Base-by-base conservation (phyloP, 2,797 vertebrate species). In the Podargus strigoides region DNA sequence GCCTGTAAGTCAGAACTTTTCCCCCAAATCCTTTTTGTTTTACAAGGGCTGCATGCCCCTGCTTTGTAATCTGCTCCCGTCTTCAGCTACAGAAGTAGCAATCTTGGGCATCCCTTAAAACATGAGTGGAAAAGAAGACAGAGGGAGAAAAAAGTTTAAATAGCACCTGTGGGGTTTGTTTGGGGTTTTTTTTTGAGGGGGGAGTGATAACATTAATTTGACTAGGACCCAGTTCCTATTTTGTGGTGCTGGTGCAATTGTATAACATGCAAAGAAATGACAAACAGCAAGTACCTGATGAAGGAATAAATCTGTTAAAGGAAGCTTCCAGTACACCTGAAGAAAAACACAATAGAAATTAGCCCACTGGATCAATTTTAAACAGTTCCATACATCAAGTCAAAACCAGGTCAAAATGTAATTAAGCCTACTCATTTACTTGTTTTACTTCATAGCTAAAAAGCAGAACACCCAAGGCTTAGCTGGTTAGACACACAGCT, bases 271-370 rank as follows among this genome's bases (percentile, higher is more conserved):
- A 42, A 58, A 8, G 20, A 53, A 6, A 39, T 73, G 34, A 47
- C 2, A 70, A 90, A 69, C 5, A 53, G 27, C 32, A 80, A 80
- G 20, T 96, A 98, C 98, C 98, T 96, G 97, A 96, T 63, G 97
- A 93, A 64, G 97, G 95, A 79, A 95, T 96, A 87, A 97, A 97
- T 91, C 97, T 96, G 86, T 97, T 97, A 55, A 97, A 96, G 53
- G 97, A 96, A 72, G 96, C 92, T 58, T 98, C 97, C 88, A 96
- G 85, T n/a, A 87, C 93, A 68, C 97, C 98, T 97, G 84, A 78
- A 93, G 70, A 60, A 77, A 88, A 81, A 81, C 1, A 32, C 20
- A 70, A 50, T 1, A 12, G 17, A 66, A 86, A 14, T 66, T 66
- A 86, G 30, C 24, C 7, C 34, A 24, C 14, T 36, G 6, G 47